Conservation (phyloP, 2,113 vertebrate species). For the Lamprotornis superbus region DNA sequence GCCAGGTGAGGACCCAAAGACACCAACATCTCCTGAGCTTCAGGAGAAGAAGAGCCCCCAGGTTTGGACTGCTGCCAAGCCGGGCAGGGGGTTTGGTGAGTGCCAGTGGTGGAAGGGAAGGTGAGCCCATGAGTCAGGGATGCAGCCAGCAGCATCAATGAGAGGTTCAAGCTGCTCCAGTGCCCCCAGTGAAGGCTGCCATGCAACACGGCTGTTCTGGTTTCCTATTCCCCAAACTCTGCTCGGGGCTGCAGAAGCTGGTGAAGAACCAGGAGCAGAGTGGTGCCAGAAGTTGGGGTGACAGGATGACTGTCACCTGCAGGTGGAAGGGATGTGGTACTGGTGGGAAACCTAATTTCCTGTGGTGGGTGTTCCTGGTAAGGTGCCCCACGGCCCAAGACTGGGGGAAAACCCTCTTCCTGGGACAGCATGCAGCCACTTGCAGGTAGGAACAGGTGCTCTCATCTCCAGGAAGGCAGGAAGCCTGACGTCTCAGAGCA, state of each 20-base stretch:
- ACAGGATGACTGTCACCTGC: not conserved
- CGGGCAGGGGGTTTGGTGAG: not conserved
- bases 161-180: not conserved
- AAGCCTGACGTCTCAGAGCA: not conserved
- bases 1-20: not conserved
- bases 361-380: not conserved
- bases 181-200: not conserved
- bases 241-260: not conserved
- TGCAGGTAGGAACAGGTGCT: not conserved
- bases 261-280: not conserved
- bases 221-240: not conserved
- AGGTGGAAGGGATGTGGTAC: not conserved
- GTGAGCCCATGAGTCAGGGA: not conserved
- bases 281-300: too few relatives aligned
- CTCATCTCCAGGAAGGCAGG: not conserved
- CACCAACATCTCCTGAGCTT: not conserved
- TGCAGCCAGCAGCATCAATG: fast-evolving
- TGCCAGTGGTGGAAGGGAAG: not conserved
- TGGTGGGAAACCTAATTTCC: not conserved
- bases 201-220: fast-evolving
- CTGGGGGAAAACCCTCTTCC: not conserved
- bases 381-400: fast-evolving
- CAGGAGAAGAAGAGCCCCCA: not conserved
- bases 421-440: too few relatives aligned
- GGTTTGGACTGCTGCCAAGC: not conserved